phyloP scores from a whole-genome alignment of 2,888 invertebrate genomes.

The Dynastes tityus region DNA sequence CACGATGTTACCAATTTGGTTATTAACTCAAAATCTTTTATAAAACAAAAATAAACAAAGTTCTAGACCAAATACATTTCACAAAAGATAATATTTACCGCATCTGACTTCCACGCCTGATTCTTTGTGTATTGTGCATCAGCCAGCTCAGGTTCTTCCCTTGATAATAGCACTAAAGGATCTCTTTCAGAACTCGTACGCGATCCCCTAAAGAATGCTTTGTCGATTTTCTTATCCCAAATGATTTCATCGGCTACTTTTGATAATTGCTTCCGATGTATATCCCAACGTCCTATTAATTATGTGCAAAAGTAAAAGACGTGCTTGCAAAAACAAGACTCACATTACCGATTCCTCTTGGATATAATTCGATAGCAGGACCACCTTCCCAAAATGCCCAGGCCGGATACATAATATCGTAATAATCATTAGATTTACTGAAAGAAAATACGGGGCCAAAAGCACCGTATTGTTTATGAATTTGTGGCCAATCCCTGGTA shows the following conservation, averaged over 20 bases:
- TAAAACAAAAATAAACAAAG: no score
- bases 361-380: constrained; percentile 94
- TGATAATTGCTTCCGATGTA: constrained; percentile 74
- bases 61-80: no score
- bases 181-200: constrained; percentile 94
- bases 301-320: background rate
- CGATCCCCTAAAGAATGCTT: constrained; percentile 94
- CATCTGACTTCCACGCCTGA: constrained; percentile 97
- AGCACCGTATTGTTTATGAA: constrained; percentile 76
- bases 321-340: background rate
- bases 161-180: constrained; percentile 86
- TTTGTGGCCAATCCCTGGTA: constrained; percentile 94
- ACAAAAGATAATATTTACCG: constrained; percentile 71
- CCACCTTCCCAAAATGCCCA: constrained; percentile 99
- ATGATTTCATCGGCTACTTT: constrained; percentile 79
- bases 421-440: constrained; percentile 89
- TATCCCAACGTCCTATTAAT: constrained; percentile 88
- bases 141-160: constrained; percentile 82
- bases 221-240: constrained; percentile 83
- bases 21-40: no score
- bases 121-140: constrained; percentile 98
- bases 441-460: constrained; percentile 94
- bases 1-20: no score
- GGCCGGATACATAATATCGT: constrained; percentile 95
- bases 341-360: constrained; percentile 81